Base-by-base conservation (phyloP, 2,888 invertebrate species). In the Hoplodrina blanda region DNA sequence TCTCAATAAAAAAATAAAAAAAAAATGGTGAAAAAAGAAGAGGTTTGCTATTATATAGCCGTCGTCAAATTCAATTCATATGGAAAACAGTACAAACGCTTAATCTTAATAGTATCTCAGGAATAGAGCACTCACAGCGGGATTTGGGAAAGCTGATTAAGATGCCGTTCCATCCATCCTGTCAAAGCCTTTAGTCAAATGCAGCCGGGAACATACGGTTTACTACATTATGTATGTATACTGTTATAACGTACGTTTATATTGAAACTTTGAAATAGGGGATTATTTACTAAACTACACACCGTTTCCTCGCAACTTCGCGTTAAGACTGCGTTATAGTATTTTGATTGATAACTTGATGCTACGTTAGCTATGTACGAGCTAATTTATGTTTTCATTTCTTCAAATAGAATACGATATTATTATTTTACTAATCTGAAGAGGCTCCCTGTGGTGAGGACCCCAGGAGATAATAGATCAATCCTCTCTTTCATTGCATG, bases 121-220 rank as follows among this genome's bases (percentile, higher is more conserved):
- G 25, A 66, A 64, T 64, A 62, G 49, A 71, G 68, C 65, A 69
- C 57, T 81, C 55, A 66, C 60, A 66, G 65, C 61, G 52, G 67
- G 76, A 76, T 72, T 78, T 67, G 62, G 62, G 62, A 80, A 76
- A 80, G 80, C 81, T 69, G 81, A 81, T 81, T 80, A 81, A 75
- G 71, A 72, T 69, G 49, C 62, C 62, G 55, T 54, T 67, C 68
- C 56, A 78, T 65, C 74, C 33, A 70, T 54, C 61, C 49, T 63
- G 60, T 68, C 59, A 71, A 72, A 80, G 75, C 68, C 68, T 69
- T 68, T 69, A 80, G 70, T 74, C 66, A 78, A 69, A 78, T 76
- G 69, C 78, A 75, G 41, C 52, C 33, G 41, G 60, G 33, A 67
- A 67, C 52, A 71, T 66, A 49, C 54, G 54, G 33, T 55, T 46